phyloP scores from a whole-genome alignment of 2,113 vertebrate species.

The Xenopus borealis region DNA sequence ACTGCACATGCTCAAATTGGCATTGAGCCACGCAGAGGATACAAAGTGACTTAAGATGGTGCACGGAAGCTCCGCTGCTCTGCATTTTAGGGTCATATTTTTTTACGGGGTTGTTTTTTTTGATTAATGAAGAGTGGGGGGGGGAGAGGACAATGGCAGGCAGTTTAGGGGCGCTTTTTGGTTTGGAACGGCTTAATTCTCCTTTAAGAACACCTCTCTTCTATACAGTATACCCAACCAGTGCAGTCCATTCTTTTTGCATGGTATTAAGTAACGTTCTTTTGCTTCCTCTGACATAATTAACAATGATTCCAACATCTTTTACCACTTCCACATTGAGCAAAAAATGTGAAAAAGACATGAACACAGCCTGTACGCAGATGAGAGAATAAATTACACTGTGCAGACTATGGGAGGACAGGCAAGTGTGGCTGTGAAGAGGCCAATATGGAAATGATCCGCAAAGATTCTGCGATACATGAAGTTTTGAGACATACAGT shows the following conservation, averaged over 20 bases:
- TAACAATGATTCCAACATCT: conserved; percentile 13
- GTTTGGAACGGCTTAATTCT: too few species aligned
- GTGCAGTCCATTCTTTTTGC: neutral
- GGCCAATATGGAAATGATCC: conserved; percentile 14
- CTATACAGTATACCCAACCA: too few species aligned
- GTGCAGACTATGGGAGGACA: conserved; percentile 11
- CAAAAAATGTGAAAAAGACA: conserved; percentile 13
- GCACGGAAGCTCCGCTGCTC: too few species aligned
- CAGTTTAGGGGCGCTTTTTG: too few species aligned
- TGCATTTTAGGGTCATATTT: too few species aligned
- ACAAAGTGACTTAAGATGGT: too few species aligned
- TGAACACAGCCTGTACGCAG: conserved; percentile 15
- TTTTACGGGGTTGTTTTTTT: too few species aligned
- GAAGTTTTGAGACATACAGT: neutral
- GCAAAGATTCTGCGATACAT: neutral
- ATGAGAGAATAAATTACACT: conserved; percentile 17
- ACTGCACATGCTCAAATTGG: too few species aligned
- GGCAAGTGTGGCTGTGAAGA: neutral
- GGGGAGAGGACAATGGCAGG: too few species aligned
- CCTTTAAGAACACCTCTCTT: too few species aligned
- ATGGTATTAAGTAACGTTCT: conserved; percentile 1
- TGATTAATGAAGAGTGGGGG: too few species aligned
- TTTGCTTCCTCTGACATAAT: conserved; percentile 8
- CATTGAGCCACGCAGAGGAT: too few species aligned
- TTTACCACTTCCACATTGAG: conserved; percentile 12